Evolutionary conservation across 2,113 vertebrate genomes (phyloP), one percentile per base, ranked within the genome.

Genomic region (Todiramphus saurophagus): DNA sequence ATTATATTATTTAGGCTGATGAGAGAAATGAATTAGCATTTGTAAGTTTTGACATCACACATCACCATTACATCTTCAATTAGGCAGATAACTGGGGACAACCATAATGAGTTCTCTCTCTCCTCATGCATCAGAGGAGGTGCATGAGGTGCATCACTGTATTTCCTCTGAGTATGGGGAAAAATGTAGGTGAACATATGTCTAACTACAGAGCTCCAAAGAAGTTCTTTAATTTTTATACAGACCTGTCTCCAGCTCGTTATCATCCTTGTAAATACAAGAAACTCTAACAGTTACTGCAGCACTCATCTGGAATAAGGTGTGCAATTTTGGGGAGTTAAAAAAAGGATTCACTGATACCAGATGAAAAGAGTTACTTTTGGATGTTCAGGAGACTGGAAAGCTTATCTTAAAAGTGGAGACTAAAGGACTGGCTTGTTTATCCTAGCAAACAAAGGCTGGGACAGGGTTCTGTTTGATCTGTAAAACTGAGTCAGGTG

Each of bases 321-420:
- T 3, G 2, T 76, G 35, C 14, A 35, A 10, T 73, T 75, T 11
- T 15, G 48, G 8, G 20, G 9, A 53, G 5, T 15, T 5, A 4
- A 30, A n/a, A 28, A 21, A 31, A 62, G 20, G 3, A 76, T 50
- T 87, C 18, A 28, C 12, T 64, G 64, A 50, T 63, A 80, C 1
- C 4, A 41, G 20, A 8, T 62, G 50, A 89, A 91, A 94, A 93
- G 25, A 28, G 30, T 51, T 85, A 24, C 25, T 63, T 89, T 46
- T 59, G 69, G 58, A 72, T 78, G 30, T 37, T 79, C 23, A 30
- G 44, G 48, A 73, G 84, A 93, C 76, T 59, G n/a, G 39, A 83
- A 80, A 88, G 28, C 70, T 68, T 93, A 69, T 95, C 91, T 96
- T 80, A 51, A 62, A 82, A 87, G 70, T n/a, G 72, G 91, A 90